Evolutionary conservation across 2,113 vertebrate genomes (phyloP), one percentile per base, ranked within the genome.

Genomic region (Pteronura brasiliensis): DNA sequence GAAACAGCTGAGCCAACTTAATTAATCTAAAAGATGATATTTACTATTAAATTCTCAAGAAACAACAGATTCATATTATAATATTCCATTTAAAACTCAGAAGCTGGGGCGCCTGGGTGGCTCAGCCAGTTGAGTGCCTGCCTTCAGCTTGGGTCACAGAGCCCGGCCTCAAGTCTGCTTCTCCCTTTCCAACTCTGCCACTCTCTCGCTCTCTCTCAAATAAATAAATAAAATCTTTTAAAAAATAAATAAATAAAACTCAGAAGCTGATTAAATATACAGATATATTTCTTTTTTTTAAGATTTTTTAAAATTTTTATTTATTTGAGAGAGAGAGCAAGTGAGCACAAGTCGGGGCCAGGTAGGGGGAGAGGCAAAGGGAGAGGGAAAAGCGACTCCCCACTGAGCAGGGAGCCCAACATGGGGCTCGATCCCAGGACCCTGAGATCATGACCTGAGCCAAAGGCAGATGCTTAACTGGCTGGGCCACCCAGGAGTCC

Each of bases 21-120:
- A 84, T 81, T 82, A 36, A 87, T 39, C 39, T 83, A 85, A 97
- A 88, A 85, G 34, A 80, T 74, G n/a, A 80, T 3, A 65, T 14
- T 25, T 52, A 76, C 49, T 55, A 61, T 74, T 95, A 96, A 84
- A 80, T 90, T 83, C 52, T 96, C 92, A 69, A 92, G 63, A 61
- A 93, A 89, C 21, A 90, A 57, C 52, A 49, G 63, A 27, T 83
- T 36, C 20, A 17, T 20, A 89, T 82, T 47, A 85, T 36, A 88
- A 93, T 57, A 90, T 20, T 63, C 11, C 15, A 88, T 63, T 96
- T 90, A 90, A 93, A 90, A 94, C 25, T 91, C 71, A 92, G 71
- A 86, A 77, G 20, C 34, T 90, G 49, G 13, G 29, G 63, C 3
- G 0, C 63, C 63, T 34, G 29, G 13, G 29, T 65, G 63, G 63